Conservation (phyloP, 1,140 invertebrate genomes). For the Drosophila pachea region DNA sequence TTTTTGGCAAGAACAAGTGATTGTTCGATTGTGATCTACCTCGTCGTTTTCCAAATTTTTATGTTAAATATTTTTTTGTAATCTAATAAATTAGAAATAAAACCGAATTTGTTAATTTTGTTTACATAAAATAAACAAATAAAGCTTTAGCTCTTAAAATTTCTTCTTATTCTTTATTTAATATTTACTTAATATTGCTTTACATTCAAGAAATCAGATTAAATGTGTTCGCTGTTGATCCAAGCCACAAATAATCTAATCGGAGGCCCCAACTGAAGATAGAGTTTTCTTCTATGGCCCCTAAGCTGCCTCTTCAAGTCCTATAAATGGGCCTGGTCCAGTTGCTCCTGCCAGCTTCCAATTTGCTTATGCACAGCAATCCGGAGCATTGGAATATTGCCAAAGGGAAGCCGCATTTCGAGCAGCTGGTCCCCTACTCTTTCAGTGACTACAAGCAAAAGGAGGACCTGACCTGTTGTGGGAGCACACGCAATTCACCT, state of each 20-base stretch:
- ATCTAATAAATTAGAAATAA: too few species aligned
- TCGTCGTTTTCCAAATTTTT: conserved; percentile 13
- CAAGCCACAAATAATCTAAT: too few species aligned
- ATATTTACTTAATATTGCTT: background rate
- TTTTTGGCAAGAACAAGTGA: background rate
- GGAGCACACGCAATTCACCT: conserved; percentile 85
- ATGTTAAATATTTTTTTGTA: background rate
- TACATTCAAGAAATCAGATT: background rate
- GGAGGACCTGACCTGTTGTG: conserved; percentile 84
- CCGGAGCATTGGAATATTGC: conserved; percentile 80
- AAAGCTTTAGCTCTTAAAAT: too few species aligned
- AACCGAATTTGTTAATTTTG: too few species aligned
- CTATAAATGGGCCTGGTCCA: too few species aligned
- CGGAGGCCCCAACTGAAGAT: too few species aligned
- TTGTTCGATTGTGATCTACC: background rate
- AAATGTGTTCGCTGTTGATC: too few species aligned
- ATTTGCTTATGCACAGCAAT: conserved; percentile 94
- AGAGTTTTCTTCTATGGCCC: too few species aligned
- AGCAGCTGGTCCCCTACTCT: conserved; percentile 83
- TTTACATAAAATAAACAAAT: too few species aligned
- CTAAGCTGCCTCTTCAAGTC: too few species aligned
- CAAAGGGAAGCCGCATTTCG: conserved; percentile 82
- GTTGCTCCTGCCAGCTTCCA: too few species aligned
- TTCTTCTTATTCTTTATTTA: too few species aligned
- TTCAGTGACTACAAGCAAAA: conserved; percentile 82